These are phyloP conservation scores for Echinops telfairi DNA, from an alignment of 2,113 vertebrate species.

Conservation along the genomic window DNA sequence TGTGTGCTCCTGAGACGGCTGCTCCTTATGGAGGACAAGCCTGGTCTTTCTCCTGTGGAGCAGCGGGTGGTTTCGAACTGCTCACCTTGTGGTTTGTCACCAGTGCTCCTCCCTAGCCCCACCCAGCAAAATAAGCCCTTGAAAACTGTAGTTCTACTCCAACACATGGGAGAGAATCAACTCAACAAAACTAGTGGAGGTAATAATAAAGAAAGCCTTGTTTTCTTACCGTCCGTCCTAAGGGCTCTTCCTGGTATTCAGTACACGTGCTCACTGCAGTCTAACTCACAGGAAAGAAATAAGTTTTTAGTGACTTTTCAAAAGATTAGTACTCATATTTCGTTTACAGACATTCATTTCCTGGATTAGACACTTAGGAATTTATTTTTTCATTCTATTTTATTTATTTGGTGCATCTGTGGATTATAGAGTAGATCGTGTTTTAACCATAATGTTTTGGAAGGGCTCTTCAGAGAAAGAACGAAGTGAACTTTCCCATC, in stretches of 20 bases:
- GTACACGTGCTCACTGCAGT: neutral
- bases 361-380: conserved; percentile 70
- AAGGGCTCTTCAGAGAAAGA: conserved; percentile 76
- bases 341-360: conserved; percentile 78
- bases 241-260: neutral
- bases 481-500: conserved; percentile 78
- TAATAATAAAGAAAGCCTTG: neutral
- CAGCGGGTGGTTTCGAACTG: too few species aligned
- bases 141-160: neutral
- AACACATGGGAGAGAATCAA: neutral
- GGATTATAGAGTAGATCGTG: conserved; percentile 59
- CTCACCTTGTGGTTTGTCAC: too few species aligned
- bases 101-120: neutral
- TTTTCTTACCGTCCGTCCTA: neutral
- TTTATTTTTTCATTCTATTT: conserved; percentile 61
- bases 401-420: conserved; percentile 73
- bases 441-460: conserved; percentile 60
- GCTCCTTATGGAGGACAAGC: too few species aligned
- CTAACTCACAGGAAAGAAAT: conserved; percentile 24
- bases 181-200: neutral
- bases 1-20: too few species aligned
- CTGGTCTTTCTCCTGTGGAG: too few species aligned
- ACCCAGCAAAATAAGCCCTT: neutral
- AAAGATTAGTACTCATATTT: conserved; percentile 66
- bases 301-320: conserved; percentile 49